These are phyloP conservation scores for Ondatra zibethicus DNA, from an alignment of 2,113 vertebrate genomes.

Conservation along the genomic window DNA sequence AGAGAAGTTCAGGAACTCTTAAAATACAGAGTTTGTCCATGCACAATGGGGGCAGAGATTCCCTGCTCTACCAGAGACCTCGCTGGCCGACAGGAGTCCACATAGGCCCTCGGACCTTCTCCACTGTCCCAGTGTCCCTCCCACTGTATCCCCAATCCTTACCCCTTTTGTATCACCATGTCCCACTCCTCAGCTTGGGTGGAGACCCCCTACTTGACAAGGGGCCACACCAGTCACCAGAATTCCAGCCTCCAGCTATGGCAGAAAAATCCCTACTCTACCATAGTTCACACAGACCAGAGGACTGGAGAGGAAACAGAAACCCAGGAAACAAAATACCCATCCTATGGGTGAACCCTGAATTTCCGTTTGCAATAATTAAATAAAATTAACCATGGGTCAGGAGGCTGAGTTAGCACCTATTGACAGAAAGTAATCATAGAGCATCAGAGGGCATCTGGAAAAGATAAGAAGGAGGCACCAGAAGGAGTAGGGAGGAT, in stretches of 20 bases:
- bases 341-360: too few species aligned
- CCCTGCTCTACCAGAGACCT: neutral
- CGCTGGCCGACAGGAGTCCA: neutral
- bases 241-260: neutral
- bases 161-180: neutral
- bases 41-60: neutral
- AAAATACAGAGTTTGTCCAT: neutral
- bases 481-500: too few species aligned
- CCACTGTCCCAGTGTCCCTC: neutral
- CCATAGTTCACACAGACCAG: neutral
- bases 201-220: neutral
- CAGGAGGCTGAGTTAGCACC: too few species aligned
- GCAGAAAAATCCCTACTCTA: neutral
- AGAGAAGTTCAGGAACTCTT: too few species aligned
- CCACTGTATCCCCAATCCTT: neutral
- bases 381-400: too few species aligned
- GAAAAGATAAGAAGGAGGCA: too few species aligned
- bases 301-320: neutral
- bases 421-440: too few species aligned
- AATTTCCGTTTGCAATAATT: too few species aligned
- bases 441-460: too few species aligned
- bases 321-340: neutral
- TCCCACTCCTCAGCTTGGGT: neutral
- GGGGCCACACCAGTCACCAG: neutral
- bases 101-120: neutral